Evolutionary conservation across 2,113 vertebrate species (phyloP).

Genomic region (Sebastes fasciatus): DNA sequence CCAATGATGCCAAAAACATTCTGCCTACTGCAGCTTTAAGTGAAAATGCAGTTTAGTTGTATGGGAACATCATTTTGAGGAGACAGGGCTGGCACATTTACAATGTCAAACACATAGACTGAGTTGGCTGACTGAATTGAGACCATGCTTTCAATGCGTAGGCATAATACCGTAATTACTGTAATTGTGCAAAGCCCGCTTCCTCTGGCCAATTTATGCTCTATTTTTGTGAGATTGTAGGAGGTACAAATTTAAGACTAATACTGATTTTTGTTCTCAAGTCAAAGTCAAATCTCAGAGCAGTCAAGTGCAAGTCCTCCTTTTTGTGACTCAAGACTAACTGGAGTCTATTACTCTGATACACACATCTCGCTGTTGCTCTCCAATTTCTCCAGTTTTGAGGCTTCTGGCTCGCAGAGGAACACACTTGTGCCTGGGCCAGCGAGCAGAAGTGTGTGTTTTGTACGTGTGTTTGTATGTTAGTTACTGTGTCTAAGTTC

Average conservation of each 20-base stretch:
- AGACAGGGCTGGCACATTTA: background rate
- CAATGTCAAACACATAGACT: background rate
- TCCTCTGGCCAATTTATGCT: background rate
- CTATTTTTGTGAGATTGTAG: background rate
- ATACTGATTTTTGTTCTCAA: background rate
- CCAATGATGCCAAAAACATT: too few relatives aligned
- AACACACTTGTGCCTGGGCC: slow-evolving; percentile 12
- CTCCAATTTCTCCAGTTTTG: slow-evolving; percentile 49
- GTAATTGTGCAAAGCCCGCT: background rate
- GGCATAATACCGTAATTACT: background rate
- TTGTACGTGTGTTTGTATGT: background rate
- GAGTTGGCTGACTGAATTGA: background rate
- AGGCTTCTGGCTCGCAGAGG: slow-evolving; percentile 48
- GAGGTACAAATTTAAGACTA: background rate
- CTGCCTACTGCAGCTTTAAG: too few relatives aligned
- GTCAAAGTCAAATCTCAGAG: background rate
- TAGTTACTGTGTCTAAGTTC: slow-evolving; percentile 5
- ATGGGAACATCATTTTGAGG: too few relatives aligned
- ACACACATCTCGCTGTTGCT: slow-evolving; percentile 9
- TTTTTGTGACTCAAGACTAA: background rate
- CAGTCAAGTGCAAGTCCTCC: slow-evolving; percentile 1
- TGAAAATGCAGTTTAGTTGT: too few relatives aligned
- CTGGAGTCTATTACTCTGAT: slow-evolving; percentile 1
- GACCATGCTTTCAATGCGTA: background rate
- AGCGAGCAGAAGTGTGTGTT: slow-evolving; percentile 9